These are phyloP conservation scores for Acheta domesticus DNA, from an alignment of 2,888 invertebrate species.

Conservation along the genomic window DNA sequence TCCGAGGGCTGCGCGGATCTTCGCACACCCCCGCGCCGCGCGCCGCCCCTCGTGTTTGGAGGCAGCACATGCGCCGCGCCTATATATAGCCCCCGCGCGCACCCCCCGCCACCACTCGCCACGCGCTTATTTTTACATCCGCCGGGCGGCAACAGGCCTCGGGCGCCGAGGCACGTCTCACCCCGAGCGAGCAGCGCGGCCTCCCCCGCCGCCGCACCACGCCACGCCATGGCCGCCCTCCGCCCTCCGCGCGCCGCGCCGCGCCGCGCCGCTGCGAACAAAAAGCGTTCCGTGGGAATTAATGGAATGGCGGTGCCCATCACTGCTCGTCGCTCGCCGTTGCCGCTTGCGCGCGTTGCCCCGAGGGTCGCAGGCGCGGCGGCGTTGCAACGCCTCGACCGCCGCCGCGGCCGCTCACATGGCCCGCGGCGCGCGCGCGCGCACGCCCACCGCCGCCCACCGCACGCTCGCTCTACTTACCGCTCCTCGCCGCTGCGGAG, in stretches of 20 bases:
- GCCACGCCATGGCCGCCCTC: not conserved
- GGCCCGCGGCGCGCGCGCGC: not conserved
- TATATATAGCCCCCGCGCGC: not conserved
- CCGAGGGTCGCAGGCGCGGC: slow-evolving; percentile 8
- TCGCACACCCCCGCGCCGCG: not conserved
- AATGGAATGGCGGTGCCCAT: not conserved
- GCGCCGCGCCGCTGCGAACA: not conserved
- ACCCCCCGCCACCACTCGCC: not conserved
- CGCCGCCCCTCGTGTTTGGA: not conserved
- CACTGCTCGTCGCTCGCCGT: slow-evolving; percentile 5
- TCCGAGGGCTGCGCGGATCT: not conserved
- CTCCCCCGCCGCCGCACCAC: not conserved
- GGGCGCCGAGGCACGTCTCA: too few species aligned
- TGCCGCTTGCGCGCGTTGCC: not conserved
- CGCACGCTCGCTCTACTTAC: not conserved
- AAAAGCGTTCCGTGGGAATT: slow-evolving; percentile 3
- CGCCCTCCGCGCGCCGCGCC: not conserved
- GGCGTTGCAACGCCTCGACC: not conserved
- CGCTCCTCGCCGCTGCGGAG: not conserved
- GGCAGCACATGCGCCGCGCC: slow-evolving; percentile 1
- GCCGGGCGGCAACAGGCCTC: not conserved
- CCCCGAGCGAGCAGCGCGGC: not conserved
- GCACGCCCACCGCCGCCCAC: not conserved
- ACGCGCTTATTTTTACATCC: not conserved
- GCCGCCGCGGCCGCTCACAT: not conserved